Evolutionary conservation across 2,888 invertebrate genomes (phyloP), one percentile per base, ranked within the genome.

Genomic region (Lasioglossum oenotherae): DNA sequence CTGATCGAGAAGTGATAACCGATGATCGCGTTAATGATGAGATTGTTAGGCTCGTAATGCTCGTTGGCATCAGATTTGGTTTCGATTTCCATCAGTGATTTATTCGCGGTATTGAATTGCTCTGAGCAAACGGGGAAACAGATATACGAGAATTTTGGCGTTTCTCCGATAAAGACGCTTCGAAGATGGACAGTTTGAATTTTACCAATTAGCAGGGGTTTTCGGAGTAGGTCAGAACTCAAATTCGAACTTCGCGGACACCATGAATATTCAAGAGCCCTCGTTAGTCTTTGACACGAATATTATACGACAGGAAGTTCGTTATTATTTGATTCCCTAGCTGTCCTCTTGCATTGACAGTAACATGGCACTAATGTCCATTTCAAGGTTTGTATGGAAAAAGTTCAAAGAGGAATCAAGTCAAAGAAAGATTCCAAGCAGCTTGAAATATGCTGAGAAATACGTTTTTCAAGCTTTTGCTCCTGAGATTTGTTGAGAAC

Each of bases 1-100:
- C 10, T 16, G 31, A 67, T 35, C 69, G 67, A 6, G 67, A 38
- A 35, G 16, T 23, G 67, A 35, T 46, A 73, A 73, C 27, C 27
- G 73, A 86, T 86, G 74, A 67, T 38, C 16, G 74, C 31, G 71
- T 72, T 83, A 87, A 84, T 77, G 79, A 77, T 74, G 81, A 86
- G 86, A 81, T 53, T 49, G 57, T 73, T 35, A 69, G 60, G 5
- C 71, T 53, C 38, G 16, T 49, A 76, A 72, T 80, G 87, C 80
- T 80, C 80, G 82, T 82, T 80, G 82, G 80, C 71, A 81, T 86
- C 83, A 67, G 83, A 83, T 86, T 84, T 44, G 73, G 64, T 72
- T 82, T 81, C 74, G 79, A 80, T 87, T 86, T 81, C 78, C 74
- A 46, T 12, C 2, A 5, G n/a, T 82, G 80, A 87, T 86, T 82